Evolutionary conservation across 2,888 invertebrate genomes (phyloP).

Genomic region (Coenonympha arcania): DNA sequence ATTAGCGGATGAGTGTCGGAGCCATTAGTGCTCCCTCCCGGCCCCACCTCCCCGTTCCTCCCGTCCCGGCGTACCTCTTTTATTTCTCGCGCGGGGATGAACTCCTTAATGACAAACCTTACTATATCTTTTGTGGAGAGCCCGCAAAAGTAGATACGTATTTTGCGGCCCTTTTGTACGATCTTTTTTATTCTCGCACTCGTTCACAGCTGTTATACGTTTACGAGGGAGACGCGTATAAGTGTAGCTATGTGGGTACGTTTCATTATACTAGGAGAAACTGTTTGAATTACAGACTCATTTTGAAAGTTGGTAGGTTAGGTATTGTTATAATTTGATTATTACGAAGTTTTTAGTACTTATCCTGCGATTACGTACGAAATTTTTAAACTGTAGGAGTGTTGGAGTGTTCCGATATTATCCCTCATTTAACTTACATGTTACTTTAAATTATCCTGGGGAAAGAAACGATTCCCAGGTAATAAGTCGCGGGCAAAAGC

Average conservation of each 20-base stretch:
- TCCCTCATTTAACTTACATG: no score
- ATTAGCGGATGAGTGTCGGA: conserved; percentile 75
- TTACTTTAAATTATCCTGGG: no score
- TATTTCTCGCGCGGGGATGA: conserved; percentile 75
- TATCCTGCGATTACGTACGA: no score
- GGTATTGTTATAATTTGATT: no score
- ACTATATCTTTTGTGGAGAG: conserved; percentile 75
- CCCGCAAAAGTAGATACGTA: conserved; percentile 74
- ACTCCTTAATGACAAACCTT: conserved; percentile 76
- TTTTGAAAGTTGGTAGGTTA: background rate
- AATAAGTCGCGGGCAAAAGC: no score
- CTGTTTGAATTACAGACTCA: background rate
- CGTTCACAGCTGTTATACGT: conserved; percentile 39
- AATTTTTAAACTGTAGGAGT: no score
- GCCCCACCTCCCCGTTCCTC: conserved; percentile 33
- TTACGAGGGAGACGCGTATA: conserved; percentile 6
- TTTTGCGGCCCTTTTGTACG: conserved; percentile 72
- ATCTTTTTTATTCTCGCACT: conserved; percentile 63
- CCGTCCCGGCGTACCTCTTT: conserved; percentile 65
- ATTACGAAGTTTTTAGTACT: no score
- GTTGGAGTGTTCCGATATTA: no score
- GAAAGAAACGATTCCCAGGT: no score
- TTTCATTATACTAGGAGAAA: background rate
- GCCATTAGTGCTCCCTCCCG: conserved; percentile 66
- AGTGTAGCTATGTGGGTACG: background rate